Base-by-base conservation (phyloP, 1,140 invertebrate genomes). In the Mylabris phalerata region DNA sequence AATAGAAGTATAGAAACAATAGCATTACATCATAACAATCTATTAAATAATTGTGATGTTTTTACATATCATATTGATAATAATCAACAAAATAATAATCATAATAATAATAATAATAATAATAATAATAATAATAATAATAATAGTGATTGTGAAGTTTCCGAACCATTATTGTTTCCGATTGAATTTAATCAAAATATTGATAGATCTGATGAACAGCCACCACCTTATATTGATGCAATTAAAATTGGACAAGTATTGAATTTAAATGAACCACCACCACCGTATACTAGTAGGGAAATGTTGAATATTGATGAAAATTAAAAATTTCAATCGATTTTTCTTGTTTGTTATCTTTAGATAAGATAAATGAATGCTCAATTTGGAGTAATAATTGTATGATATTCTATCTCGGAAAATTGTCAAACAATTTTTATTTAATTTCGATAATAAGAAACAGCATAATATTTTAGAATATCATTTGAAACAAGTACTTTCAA, bases 211-310 rank as follows among this genome's bases (percentile, higher is more conserved):
- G 32, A 32, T 32, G 68, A 72, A 51, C 64, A 71, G 45, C 72
- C 72, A 13, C 72, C 72, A 13, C 65, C 70, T 4, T 73, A 73
- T 50, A 58, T 65, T 3, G 72, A 72, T 19, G 67, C 60, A 9
- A 54, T 65, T 26, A 40, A 11, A 65, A 13, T 27, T 63, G 32
- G 46, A 13, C 45, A 49, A 43, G 25, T 7, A 19, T 40, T 59
- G 4, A 44, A 43, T 11, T 48, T 62, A 26, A 64, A 52, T 11
- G 71, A 71, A 51, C 70, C 71, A 9, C 71, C 71, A 10, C 71
- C 71, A n/a, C 71, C 71, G 7, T 73, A 73, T 45, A 66, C 65
- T 13, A 73, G 71, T 59, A 61, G 56, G 25, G 64, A 66, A 43
- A 58, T 66, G 6, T 57, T 66, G 24, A 64, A 66, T 44, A 5